Conservation (phyloP, 2,113 vertebrate genomes). For the Chlorocebus sabaeus region DNA sequence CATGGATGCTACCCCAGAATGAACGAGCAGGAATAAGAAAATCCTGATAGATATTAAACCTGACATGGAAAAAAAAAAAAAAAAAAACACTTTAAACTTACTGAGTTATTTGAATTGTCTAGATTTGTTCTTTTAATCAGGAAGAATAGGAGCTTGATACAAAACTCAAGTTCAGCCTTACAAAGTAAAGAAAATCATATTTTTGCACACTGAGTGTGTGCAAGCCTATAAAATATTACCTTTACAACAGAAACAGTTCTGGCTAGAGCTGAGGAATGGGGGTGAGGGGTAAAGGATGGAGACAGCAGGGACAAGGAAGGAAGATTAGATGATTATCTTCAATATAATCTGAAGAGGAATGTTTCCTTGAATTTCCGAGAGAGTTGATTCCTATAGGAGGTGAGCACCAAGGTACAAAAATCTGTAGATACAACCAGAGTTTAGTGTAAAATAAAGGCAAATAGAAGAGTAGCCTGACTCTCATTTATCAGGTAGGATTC, state of each 20-base stretch:
- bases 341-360: background rate
- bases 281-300: background rate
- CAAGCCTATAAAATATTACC: background rate
- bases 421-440: background rate
- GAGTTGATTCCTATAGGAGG: background rate
- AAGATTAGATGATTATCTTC: background rate
- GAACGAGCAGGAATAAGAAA: background rate
- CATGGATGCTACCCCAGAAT: background rate
- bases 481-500: background rate
- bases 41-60: background rate
- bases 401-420: background rate
- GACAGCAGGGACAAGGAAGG: background rate
- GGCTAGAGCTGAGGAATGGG: background rate
- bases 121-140: background rate
- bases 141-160: background rate
- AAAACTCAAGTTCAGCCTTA: background rate
- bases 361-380: background rate
- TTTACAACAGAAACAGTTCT: background rate
- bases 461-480: background rate
- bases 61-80: too few species aligned
- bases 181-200: background rate
- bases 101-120: background rate
- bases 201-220: background rate
- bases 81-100: background rate
- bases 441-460: background rate